Evolutionary conservation across 2,888 invertebrate genomes (phyloP).

Genomic region (Ochlodes sylvanus): DNA sequence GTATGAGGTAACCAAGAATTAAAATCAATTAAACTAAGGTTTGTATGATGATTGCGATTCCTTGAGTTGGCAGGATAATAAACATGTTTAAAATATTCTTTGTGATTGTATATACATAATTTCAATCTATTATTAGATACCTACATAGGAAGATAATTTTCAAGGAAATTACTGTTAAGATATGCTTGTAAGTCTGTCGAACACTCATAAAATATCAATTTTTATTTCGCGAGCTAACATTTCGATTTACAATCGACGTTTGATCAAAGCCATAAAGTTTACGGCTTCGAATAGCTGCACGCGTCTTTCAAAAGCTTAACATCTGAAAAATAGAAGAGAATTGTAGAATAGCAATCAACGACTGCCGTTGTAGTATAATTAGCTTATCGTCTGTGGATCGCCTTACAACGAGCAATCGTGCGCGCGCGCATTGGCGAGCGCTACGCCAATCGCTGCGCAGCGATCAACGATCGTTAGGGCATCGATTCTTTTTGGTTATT

Average conservation of each 20-base stretch:
- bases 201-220: not conserved
- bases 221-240: constrained; percentile 51
- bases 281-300: constrained; percentile 51
- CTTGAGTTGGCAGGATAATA: not conserved
- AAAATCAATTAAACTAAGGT: not conserved
- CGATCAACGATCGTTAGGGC: constrained; percentile 70
- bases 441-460: constrained; percentile 72
- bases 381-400: constrained; percentile 78
- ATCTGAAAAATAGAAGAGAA: constrained; percentile 71
- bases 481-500: constrained; percentile 83
- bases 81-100: too few relatives aligned
- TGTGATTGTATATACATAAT: too few relatives aligned
- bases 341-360: constrained; percentile 68
- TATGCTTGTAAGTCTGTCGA: too few relatives aligned
- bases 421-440: constrained; percentile 78
- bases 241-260: constrained; percentile 61
- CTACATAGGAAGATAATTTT: too few relatives aligned
- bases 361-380: constrained; percentile 72
- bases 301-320: constrained; percentile 62
- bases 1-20: not conserved
- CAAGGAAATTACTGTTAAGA: too few relatives aligned
- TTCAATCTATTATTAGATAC: too few relatives aligned
- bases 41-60: not conserved
- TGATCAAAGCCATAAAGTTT: constrained; percentile 62
- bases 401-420: constrained; percentile 64